phyloP scores from a whole-genome alignment of 1,140 invertebrate genomes.

The Batillaria attramentaria region DNA sequence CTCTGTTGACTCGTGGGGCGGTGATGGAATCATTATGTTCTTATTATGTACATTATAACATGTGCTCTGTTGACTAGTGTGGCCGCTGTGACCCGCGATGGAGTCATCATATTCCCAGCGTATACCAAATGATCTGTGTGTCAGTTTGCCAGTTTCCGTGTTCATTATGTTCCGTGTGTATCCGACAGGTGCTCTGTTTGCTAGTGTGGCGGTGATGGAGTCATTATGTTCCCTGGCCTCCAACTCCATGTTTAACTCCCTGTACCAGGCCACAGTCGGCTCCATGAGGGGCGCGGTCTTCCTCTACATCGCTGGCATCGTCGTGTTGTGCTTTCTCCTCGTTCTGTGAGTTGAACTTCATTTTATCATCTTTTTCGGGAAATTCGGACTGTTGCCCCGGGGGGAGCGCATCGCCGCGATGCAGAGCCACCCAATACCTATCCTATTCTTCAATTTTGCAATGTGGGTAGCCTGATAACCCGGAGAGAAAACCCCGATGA shows the following conservation, averaged over 20 bases:
- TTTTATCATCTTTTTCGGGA: too few relatives aligned
- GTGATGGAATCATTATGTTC: neutral
- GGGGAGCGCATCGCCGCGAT: too few relatives aligned
- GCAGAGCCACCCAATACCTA: too few relatives aligned
- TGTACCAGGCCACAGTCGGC: slow-evolving; percentile 22
- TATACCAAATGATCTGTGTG: neutral
- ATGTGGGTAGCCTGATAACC: neutral
- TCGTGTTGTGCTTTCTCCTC: neutral
- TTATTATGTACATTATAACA: too few relatives aligned
- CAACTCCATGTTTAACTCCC: slow-evolving; percentile 6
- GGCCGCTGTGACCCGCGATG: neutral
- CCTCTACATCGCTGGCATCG: slow-evolving; percentile 15
- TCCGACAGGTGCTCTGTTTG: slow-evolving; percentile 28
- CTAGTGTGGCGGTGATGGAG: slow-evolving; percentile 21
- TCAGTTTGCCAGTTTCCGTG: neutral
- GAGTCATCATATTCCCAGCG: neutral
- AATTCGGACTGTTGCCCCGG: too few relatives aligned
- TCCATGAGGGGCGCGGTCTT: slow-evolving; percentile 21
- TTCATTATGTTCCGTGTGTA: neutral
- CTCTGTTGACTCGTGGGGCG: neutral
- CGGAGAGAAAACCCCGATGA: too few relatives aligned
- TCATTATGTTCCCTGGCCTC: slow-evolving; percentile 1
- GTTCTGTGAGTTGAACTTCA: slow-evolving; percentile 20
- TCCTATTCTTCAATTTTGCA: too few relatives aligned
- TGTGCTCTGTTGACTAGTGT: too few relatives aligned